Evolutionary conservation across 2,797 vertebrate species (phyloP).

Genomic region (Poeciliopsis paucimaculata): DNA sequence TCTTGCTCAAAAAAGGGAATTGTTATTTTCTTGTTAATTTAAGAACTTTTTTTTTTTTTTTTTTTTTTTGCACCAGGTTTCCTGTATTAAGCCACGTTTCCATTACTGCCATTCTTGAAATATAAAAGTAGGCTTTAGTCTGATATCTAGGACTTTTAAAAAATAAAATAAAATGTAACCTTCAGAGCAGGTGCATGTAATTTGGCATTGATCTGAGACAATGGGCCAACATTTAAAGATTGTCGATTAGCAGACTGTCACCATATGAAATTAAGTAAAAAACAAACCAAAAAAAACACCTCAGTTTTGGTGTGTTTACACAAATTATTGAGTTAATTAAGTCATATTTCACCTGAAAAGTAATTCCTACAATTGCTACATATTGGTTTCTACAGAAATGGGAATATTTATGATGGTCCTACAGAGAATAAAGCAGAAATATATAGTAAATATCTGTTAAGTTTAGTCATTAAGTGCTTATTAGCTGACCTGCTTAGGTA

Average conservation of each 20-base stretch:
- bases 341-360: background rate
- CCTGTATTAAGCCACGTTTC: background rate
- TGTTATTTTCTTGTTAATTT: constrained; percentile 35
- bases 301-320: background rate
- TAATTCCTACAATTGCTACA: background rate
- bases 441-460: background rate
- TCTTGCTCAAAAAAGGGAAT: constrained; percentile 56
- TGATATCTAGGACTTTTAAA: background rate
- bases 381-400: background rate
- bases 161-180: background rate
- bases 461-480: background rate
- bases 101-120: background rate
- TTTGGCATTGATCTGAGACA: constrained; percentile 17
- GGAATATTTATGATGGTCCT: background rate
- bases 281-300: background rate
- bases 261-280: background rate
- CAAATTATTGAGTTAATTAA: background rate
- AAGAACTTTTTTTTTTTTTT: constrained; percentile 9
- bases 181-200: constrained; percentile 14
- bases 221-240: constrained; percentile 10
- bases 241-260: background rate
- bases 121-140: background rate
- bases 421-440: background rate
- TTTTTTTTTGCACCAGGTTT: background rate
- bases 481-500: background rate